Conservation (phyloP, 35 echinoderm and acorn worm species). For the Patiria miniata region DNA sequence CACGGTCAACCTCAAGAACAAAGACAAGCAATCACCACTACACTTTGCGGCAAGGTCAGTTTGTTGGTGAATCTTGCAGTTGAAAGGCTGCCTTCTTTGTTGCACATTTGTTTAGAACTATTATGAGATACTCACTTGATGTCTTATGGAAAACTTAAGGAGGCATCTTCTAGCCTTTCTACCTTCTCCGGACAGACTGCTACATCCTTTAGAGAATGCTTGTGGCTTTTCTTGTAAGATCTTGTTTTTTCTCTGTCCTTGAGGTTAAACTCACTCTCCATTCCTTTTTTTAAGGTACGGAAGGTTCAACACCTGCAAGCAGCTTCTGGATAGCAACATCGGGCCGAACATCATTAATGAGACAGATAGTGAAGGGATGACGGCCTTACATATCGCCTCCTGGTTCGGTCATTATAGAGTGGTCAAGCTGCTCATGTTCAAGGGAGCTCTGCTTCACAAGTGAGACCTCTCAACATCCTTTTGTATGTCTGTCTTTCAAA, state of each 20-base stretch:
- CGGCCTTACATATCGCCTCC: constrained; percentile 79
- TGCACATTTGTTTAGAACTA: background rate
- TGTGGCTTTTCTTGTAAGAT: no score
- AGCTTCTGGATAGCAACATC: constrained; percentile 76
- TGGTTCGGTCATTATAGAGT: constrained; percentile 80
- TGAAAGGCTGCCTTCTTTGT: background rate
- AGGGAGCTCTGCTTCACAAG: constrained; percentile 81
- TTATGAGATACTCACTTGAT: background rate
- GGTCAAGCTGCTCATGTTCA: constrained; percentile 62
- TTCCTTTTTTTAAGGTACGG: constrained; percentile 67
- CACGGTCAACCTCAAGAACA: constrained; percentile 80
- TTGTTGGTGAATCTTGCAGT: no score
- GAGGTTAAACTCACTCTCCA: no score
- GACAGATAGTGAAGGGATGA: constrained; percentile 74
- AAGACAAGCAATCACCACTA: constrained; percentile 84
- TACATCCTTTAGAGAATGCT: no score
- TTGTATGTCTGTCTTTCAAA: background rate
- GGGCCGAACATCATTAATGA: constrained; percentile 84
- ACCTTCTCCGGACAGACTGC: no score
- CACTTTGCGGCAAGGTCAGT: constrained; percentile 91
- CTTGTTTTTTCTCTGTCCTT: no score
- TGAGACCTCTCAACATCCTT: constrained; percentile 26
- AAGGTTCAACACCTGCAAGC: constrained; percentile 76
- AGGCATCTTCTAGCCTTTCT: no score
- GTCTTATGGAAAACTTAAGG: background rate